phyloP scores from a whole-genome alignment of 2,797 vertebrate genomes.

The Urocyon cinereoargenteus region DNA sequence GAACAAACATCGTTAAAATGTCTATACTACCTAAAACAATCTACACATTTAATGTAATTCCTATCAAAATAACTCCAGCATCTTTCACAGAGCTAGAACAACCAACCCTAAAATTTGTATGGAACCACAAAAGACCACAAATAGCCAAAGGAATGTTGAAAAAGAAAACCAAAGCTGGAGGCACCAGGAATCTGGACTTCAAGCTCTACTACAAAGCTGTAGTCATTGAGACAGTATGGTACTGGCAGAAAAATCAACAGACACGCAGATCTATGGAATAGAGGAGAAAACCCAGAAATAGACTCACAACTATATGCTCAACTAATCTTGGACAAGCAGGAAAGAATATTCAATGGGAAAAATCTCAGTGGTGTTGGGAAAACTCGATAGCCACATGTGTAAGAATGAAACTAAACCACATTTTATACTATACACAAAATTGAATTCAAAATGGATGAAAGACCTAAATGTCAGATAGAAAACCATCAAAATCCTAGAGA shows the following conservation, averaged over 20 bases:
- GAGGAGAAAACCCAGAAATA: background rate
- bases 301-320: background rate
- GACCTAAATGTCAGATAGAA: background rate
- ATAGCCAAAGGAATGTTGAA: background rate
- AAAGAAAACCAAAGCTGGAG: background rate
- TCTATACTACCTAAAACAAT: background rate
- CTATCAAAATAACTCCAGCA: too few relatives aligned
- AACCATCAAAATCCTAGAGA: too few relatives aligned
- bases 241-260: background rate
- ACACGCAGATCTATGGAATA: background rate
- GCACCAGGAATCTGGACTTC: background rate
- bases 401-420: background rate
- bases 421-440: background rate
- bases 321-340: background rate
- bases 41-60: too few relatives aligned
- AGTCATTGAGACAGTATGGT: background rate
- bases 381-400: background rate
- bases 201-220: background rate
- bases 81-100: background rate
- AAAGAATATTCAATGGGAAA: background rate
- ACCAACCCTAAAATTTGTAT: background rate
- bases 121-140: background rate
- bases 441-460: background rate
- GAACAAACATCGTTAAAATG: background rate
- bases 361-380: background rate